These are phyloP conservation scores for Aphidius gifuensis DNA, from an alignment of 1,140 invertebrate genomes.

Conservation along the genomic window DNA sequence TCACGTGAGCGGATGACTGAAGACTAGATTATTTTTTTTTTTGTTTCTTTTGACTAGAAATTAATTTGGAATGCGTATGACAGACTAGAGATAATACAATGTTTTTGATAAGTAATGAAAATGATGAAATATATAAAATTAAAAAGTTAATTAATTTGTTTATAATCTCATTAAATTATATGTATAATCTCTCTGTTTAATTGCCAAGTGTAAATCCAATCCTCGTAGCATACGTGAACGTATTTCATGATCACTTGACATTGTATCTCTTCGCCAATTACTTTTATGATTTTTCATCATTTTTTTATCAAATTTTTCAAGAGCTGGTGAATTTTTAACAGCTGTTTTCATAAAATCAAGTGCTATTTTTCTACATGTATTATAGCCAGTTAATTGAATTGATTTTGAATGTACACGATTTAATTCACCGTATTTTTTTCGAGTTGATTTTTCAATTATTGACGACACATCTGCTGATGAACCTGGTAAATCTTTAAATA, in stretches of 20 bases:
- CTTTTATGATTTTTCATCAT: background rate
- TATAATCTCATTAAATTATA: conserved; percentile 42
- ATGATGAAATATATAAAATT: background rate
- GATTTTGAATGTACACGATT: conserved; percentile 39
- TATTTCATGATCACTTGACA: conserved; percentile 22
- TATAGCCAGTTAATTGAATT: conserved; percentile 47
- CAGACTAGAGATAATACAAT: conserved; percentile 1
- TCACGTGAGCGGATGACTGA: no score
- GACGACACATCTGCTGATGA: conserved; percentile 30
- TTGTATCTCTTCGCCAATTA: background rate
- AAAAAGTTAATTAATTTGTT: background rate
- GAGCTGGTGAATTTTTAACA: conserved; percentile 26
- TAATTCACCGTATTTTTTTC: conserved; percentile 27
- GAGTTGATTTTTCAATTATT: conserved; percentile 37
- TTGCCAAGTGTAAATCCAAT: conserved; percentile 46
- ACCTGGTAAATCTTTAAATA: conserved; percentile 48
- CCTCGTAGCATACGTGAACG: conserved; percentile 42
- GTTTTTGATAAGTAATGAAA: background rate
- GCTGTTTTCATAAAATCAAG: conserved; percentile 45
- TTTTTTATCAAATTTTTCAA: background rate
- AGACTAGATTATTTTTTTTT: background rate
- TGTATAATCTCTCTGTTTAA: conserved; percentile 48
- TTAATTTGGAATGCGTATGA: background rate
- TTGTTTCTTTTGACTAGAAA: background rate
- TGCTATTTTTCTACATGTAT: conserved; percentile 44